Conservation (phyloP, 1,140 invertebrate genomes). For the Bombus balteatus region DNA sequence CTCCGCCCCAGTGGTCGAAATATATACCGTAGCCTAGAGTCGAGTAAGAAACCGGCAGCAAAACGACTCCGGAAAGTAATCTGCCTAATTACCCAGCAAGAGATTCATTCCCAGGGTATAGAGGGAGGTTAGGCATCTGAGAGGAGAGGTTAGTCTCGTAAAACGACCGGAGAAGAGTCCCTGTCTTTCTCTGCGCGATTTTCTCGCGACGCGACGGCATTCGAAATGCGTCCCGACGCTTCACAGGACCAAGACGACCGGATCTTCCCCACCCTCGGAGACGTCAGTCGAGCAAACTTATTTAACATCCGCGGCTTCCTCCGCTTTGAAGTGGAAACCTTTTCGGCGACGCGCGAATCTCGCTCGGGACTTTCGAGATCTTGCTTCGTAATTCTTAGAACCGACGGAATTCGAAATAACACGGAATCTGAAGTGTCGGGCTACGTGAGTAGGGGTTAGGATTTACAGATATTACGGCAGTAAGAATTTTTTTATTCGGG, state of each 20-base stretch:
- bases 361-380: neutral
- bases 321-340: conserved; percentile 3
- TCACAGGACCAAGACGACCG: neutral
- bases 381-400: neutral
- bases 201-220: conserved; percentile 21
- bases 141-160: conserved; percentile 57
- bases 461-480: neutral
- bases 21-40: conserved; percentile 54
- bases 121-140: conserved; percentile 45
- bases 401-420: neutral
- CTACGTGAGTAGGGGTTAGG: neutral
- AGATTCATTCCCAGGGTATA: conserved; percentile 76
- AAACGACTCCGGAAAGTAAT: conserved; percentile 81
- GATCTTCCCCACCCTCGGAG: neutral
- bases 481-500: neutral
- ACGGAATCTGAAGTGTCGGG: neutral
- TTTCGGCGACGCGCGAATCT: neutral
- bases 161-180: conserved; percentile 49
- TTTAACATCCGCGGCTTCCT: conserved; percentile 16
- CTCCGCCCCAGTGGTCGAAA: conserved; percentile 55
- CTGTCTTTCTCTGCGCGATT: conserved; percentile 26
- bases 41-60: conserved; percentile 75
- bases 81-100: conserved; percentile 82
- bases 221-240: neutral
- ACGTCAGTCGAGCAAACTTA: conserved; percentile 12